Evolutionary conservation across 2,113 vertebrate species (phyloP), one percentile per base, ranked within the genome.

Genomic region (Serinus canaria): DNA sequence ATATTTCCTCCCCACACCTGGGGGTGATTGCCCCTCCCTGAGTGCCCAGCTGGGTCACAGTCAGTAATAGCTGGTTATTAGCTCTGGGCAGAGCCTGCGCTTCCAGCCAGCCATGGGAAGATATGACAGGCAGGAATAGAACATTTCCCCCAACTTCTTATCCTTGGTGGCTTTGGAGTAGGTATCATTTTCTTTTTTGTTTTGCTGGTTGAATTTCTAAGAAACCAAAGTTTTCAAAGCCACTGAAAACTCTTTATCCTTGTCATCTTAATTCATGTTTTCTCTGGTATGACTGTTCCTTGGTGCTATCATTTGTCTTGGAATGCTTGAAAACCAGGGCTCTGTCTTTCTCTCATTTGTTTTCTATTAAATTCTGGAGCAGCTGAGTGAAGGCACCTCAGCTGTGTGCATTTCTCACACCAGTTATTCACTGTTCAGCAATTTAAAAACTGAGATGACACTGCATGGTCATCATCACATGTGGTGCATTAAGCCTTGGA

Each of bases 51-150:
- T 43, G 56, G 92, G 92, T 95, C 93, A 92, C 89, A 64, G 68
- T 37, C 77, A 90, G 89, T 94, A 90, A 94, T 90, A 94, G 73
- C 31, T 90, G 87, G 25, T 88, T 81, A 94, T 95, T 95, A 96
- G 81, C 94, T 91, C 63, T 88, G 89, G 88, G 89, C 75, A 89
- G 79, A 81, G 59, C 49, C n/a, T 33, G 56, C 52, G 10, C 90
- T 84, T 43, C 68, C 76, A 93, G 10, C 27, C 83, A 90, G 69
- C n/a, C 83, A 68, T 0, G 0, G 70, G 50, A 80, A 93, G 50
- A 43, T 58, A 88, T 66, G 74, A 55, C 50, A 80, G 75, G 56
- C 63, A 91, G 49, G 83, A 89, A 94, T 28, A 63, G 9, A 68
- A 87, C 17, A 59, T 62, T 76, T 88, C 90, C 92, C 84, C 83